Evolutionary conservation across 2,888 invertebrate genomes (phyloP).

Genomic region (Megastigmus dorsalis): DNA sequence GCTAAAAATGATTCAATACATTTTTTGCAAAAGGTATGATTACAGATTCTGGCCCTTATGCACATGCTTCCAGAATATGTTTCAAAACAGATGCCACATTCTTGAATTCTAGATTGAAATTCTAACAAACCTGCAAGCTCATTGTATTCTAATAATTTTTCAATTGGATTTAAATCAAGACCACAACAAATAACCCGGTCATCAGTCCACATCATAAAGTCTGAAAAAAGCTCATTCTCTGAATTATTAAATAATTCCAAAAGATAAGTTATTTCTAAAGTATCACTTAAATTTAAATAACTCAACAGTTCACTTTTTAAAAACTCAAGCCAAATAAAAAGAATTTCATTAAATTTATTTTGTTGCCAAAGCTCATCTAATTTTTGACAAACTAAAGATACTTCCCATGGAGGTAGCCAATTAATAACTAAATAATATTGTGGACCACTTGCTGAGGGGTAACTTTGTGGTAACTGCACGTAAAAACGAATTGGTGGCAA

Average conservation of each 20-base stretch:
- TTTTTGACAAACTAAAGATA: constrained; percentile 59
- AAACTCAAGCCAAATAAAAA: constrained; percentile 64
- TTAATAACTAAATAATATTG: constrained; percentile 58
- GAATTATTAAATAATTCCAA: constrained; percentile 42
- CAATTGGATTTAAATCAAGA: constrained; percentile 55
- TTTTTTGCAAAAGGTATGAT: constrained; percentile 59
- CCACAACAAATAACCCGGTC: constrained; percentile 55
- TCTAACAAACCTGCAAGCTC: constrained; percentile 34
- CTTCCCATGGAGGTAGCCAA: constrained; percentile 63
- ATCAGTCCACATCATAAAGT: constrained; percentile 53
- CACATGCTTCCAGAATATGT: constrained; percentile 58
- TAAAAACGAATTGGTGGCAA: constrained; percentile 61
- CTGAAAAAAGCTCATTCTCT: constrained; percentile 34
- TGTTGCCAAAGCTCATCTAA: constrained; percentile 65
- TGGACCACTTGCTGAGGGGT: constrained; percentile 61
- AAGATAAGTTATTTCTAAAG: constrained; percentile 60
- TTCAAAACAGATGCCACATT: constrained; percentile 62
- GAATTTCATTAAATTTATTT: constrained; percentile 61
- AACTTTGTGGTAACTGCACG: constrained; percentile 58
- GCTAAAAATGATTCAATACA: constrained; percentile 59
- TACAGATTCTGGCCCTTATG: constrained; percentile 58
- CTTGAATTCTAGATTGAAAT: constrained; percentile 55
- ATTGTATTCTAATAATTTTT: constrained; percentile 55
- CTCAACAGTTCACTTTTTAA: constrained; percentile 58
- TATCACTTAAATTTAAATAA: constrained; percentile 57